Evolutionary conservation across 2,888 invertebrate species (phyloP).

Genomic region (Callosobruchus maculatus): DNA sequence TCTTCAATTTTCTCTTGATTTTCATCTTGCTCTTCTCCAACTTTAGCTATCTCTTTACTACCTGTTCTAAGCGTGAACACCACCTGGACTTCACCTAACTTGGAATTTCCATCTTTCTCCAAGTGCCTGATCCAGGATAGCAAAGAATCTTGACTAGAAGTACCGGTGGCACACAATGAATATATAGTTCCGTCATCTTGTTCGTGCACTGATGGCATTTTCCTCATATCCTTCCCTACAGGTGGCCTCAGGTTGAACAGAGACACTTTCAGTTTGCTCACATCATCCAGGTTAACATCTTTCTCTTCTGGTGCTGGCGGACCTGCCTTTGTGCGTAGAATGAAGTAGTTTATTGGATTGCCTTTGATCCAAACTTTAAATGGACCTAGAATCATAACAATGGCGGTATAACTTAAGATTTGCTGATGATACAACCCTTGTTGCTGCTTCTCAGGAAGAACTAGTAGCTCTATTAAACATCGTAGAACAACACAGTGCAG

Average conservation of each 20-base stretch:
- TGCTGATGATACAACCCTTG: no score
- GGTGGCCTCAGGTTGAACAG: conserved; percentile 50
- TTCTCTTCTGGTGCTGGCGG: conserved; percentile 47
- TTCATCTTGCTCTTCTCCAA: conserved; percentile 11
- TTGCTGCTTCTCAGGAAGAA: no score
- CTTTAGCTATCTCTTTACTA: conserved; percentile 44
- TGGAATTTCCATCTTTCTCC: conserved; percentile 71
- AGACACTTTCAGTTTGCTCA: conserved; percentile 63
- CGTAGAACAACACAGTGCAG: no score
- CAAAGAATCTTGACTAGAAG: conserved; percentile 84
- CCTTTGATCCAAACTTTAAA: conserved; percentile 75
- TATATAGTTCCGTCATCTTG: conserved; percentile 90
- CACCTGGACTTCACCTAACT: conserved; percentile 71
- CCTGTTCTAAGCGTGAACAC: conserved; percentile 77
- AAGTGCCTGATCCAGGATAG: conserved; percentile 87
- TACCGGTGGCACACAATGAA: conserved; percentile 86
- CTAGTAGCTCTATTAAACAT: no score
- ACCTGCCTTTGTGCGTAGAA: conserved; percentile 69
- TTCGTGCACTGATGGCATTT: conserved; percentile 74
- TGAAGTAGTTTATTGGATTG: conserved; percentile 77
- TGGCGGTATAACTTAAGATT: no score
- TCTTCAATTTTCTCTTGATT: background rate
- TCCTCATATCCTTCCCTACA: conserved; percentile 41
- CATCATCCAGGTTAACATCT: conserved; percentile 66
- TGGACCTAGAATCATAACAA: conserved; percentile 53